phyloP scores from a whole-genome alignment of 2,888 invertebrate genomes.

The Acanthococcus lagerstroemiae region DNA sequence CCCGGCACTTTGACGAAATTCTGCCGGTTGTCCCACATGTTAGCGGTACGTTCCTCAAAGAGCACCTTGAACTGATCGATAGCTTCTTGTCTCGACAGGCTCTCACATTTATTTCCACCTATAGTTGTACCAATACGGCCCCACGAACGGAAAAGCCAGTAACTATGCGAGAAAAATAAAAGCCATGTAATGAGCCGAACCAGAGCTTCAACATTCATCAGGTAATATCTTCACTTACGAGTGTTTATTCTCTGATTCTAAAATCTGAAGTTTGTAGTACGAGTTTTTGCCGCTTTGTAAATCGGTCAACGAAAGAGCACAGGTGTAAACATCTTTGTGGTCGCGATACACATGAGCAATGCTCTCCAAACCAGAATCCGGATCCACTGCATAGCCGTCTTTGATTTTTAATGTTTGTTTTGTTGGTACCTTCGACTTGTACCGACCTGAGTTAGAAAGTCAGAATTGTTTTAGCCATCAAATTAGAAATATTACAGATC shows the following conservation, averaged over 20 bases:
- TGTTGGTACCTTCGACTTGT: conserved; percentile 5
- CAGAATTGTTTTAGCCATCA: background rate
- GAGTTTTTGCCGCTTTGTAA: conserved; percentile 81
- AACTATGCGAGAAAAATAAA: conserved; percentile 43
- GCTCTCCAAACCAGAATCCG: conserved; percentile 70
- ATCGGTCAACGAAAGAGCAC: conserved; percentile 74
- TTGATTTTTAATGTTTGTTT: conserved; percentile 62
- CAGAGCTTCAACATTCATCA: background rate
- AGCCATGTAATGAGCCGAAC: background rate
- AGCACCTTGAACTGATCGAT: conserved; percentile 51
- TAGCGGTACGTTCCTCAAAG: conserved; percentile 62
- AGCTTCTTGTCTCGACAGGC: conserved; percentile 48
- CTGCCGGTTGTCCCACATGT: conserved; percentile 56
- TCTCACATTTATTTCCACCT: conserved; percentile 59
- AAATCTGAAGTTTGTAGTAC: conserved; percentile 85
- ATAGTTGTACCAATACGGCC: conserved; percentile 93
- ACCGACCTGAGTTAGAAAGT: background rate
- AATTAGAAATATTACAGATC: background rate
- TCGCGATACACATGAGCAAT: conserved; percentile 65
- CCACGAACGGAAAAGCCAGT: conserved; percentile 84
- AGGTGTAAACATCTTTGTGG: conserved; percentile 56
- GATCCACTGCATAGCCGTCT: conserved; percentile 84
- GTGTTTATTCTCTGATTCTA: conserved; percentile 58
- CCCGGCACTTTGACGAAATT: conserved; percentile 52
- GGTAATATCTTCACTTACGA: conserved; percentile 42